phyloP scores from a whole-genome alignment of 2,113 vertebrate species.

The Coturnix japonica region DNA sequence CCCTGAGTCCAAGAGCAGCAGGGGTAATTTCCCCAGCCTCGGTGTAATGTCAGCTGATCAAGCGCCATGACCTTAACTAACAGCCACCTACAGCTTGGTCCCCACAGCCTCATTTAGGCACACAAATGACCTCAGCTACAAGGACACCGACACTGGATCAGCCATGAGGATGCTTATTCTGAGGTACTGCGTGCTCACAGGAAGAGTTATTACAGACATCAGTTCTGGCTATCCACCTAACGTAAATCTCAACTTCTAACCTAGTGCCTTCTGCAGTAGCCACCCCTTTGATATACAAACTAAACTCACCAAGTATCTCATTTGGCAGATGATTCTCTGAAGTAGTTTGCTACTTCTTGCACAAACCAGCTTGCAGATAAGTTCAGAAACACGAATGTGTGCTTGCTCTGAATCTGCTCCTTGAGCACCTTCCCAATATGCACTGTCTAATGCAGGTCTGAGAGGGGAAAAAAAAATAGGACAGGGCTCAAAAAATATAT shows the following conservation, averaged over 20 bases:
- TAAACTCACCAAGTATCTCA: background rate
- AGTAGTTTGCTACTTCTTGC: rapidly evolving
- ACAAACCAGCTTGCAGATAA: background rate
- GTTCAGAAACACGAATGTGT: rapidly evolving
- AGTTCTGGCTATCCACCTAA: background rate
- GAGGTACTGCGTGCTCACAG: rapidly evolving
- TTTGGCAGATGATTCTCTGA: background rate
- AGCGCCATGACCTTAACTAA: background rate
- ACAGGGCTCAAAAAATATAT: background rate
- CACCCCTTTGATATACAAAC: background rate
- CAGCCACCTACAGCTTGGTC: background rate
- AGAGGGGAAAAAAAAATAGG: background rate
- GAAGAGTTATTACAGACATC: background rate
- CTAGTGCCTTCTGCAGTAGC: background rate
- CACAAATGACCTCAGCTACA: background rate
- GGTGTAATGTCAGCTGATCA: background rate
- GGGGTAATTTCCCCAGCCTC: background rate
- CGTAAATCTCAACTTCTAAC: rapidly evolving
- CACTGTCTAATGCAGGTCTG: background rate
- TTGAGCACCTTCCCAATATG: background rate
- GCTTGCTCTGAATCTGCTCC: background rate
- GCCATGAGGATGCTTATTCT: background rate
- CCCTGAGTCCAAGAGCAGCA: background rate
- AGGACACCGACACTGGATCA: background rate
- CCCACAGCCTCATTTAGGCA: background rate